Evolutionary conservation across 2,888 invertebrate genomes (phyloP).

Genomic region (Polymixis lichenea): DNA sequence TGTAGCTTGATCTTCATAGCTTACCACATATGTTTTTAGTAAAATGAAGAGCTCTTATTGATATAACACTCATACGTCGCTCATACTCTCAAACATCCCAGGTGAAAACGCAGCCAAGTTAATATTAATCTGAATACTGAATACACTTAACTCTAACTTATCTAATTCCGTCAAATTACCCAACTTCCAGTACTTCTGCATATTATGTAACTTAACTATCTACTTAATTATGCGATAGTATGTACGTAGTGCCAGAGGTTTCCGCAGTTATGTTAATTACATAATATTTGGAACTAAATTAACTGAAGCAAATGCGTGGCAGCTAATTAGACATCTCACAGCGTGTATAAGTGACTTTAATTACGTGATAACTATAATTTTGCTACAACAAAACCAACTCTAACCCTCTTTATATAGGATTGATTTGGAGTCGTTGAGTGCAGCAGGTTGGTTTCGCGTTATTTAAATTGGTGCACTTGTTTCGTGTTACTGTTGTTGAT

Average conservation of each 20-base stretch:
- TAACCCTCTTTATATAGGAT: not conserved
- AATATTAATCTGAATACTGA: not conserved
- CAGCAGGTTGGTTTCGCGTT: constrained; percentile 35
- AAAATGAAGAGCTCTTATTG: no score
- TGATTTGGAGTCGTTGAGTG: not conserved
- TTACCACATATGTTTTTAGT: no score
- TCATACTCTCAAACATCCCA: not conserved
- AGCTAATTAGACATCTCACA: constrained; percentile 74
- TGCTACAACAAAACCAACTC: not conserved
- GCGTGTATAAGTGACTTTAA: constrained; percentile 65
- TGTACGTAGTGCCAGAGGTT: constrained; percentile 37
- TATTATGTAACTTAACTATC: constrained; percentile 26
- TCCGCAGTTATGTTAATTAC: constrained; percentile 67
- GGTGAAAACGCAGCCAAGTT: not conserved
- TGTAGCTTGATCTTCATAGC: no score
- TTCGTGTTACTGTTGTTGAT: constrained; percentile 47
- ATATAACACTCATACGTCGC: not conserved
- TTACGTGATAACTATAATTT: constrained; percentile 40
- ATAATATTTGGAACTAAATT: constrained; percentile 71
- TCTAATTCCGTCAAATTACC: constrained; percentile 37
- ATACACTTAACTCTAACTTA: constrained; percentile 34
- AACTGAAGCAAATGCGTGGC: constrained; percentile 71
- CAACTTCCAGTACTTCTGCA: constrained; percentile 21
- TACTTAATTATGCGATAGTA: constrained; percentile 23
- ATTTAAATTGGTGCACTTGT: constrained; percentile 66